Conservation (phyloP, 2,113 vertebrate species). For the Percina caprodes region DNA sequence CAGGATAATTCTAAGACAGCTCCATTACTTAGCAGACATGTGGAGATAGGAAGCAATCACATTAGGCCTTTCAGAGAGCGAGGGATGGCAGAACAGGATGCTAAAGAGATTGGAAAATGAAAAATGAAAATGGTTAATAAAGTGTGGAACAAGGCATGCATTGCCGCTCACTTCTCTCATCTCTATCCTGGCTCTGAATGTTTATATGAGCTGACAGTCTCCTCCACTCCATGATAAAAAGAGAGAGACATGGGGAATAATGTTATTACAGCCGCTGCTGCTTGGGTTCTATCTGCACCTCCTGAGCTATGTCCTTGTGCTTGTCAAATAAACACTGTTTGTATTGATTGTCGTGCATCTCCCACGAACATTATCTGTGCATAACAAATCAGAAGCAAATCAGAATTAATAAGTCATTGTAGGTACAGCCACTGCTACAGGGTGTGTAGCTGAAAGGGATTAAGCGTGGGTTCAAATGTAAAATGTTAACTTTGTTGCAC, state of each 20-base stretch:
- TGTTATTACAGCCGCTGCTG: constrained; percentile 36
- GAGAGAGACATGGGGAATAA: constrained; percentile 30
- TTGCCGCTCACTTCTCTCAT: constrained; percentile 20
- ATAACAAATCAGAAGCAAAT: constrained; percentile 45
- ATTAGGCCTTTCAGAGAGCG: constrained; percentile 43
- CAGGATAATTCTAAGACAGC: constrained; percentile 27
- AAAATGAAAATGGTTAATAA: constrained; percentile 65
- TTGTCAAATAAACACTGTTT: constrained; percentile 47
- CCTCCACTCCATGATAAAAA: constrained; percentile 1
- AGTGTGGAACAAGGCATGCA: constrained; percentile 33
- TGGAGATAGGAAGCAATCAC: constrained; percentile 30
- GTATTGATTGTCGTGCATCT: constrained; percentile 38
- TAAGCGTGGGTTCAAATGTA: constrained; percentile 7
- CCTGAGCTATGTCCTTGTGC: constrained; percentile 11
- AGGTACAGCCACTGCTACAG: background rate
- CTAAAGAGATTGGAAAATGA: constrained; percentile 46
- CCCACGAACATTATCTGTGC: constrained; percentile 18
- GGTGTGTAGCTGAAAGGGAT: background rate
- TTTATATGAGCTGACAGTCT: constrained; percentile 34
- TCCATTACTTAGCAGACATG: constrained; percentile 35
- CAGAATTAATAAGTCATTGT: constrained; percentile 27
- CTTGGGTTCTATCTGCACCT: constrained; percentile 18
- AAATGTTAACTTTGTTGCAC: background rate
- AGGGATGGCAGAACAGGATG: constrained; percentile 34
- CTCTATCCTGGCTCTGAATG: constrained; percentile 14